phyloP scores from a whole-genome alignment of 2,888 invertebrate genomes.

The Polydrusus pterygomalis region DNA sequence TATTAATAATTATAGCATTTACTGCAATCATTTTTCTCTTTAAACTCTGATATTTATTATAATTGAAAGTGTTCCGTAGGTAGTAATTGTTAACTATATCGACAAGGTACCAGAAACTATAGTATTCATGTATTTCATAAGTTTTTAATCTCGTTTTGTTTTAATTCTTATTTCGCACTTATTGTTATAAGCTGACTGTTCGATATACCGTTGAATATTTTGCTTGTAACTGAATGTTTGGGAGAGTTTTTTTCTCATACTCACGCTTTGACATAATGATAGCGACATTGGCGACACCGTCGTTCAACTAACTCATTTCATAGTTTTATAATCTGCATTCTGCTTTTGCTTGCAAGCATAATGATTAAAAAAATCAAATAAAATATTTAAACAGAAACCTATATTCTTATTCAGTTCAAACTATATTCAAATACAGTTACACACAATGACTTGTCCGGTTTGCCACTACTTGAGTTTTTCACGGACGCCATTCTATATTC shows the following conservation, averaged over 20 bases:
- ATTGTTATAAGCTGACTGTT: background rate
- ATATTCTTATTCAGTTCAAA: too few relatives aligned
- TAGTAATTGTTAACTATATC: conserved; percentile 33
- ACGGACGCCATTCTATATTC: too few relatives aligned
- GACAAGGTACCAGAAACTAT: conserved; percentile 30
- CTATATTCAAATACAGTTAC: too few relatives aligned
- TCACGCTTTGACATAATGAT: background rate
- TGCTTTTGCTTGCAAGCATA: too few relatives aligned
- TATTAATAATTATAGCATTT: conserved; percentile 38
- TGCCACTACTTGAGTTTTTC: too few relatives aligned
- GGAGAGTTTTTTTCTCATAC: background rate
- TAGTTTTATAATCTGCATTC: background rate
- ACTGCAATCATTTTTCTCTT: conserved; percentile 26
- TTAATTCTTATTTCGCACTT: background rate
- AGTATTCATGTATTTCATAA: conserved; percentile 21
- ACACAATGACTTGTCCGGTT: too few relatives aligned
- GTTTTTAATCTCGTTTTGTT: conserved; percentile 24
- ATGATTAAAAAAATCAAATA: too few relatives aligned
- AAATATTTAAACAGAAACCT: too few relatives aligned
- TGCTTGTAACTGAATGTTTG: background rate
- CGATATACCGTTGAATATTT: background rate
- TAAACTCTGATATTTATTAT: conserved; percentile 36
- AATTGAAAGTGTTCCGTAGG: conserved; percentile 36
- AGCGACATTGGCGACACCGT: background rate
- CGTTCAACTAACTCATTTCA: background rate